phyloP scores from a whole-genome alignment of 2,888 invertebrate genomes.

The Drosophila nr. medialis region DNA sequence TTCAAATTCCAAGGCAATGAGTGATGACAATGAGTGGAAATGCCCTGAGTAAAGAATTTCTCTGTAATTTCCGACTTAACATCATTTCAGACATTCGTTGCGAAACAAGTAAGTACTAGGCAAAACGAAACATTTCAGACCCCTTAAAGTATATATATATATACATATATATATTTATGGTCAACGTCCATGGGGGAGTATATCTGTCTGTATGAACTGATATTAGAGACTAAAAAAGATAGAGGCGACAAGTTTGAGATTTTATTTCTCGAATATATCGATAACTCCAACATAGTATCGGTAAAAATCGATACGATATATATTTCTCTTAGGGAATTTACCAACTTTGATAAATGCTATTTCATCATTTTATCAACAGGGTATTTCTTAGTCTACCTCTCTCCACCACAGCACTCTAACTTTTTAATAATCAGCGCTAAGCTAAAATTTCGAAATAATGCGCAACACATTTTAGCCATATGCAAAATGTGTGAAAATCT shows the following conservation, averaged over 20 bases:
- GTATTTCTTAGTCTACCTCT: not conserved
- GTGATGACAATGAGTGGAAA: slow-evolving; percentile 10
- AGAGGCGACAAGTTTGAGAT: not conserved
- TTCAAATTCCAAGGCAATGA: slow-evolving; percentile 31
- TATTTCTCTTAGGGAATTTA: not conserved
- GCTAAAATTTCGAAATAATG: slow-evolving; percentile 38
- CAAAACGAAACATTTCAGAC: not conserved
- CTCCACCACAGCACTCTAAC: not conserved
- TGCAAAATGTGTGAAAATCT: slow-evolving; percentile 61
- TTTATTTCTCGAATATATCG: not conserved
- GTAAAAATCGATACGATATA: not conserved
- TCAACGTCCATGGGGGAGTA: not conserved
- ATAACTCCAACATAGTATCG: not conserved
- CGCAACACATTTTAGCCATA: slow-evolving; percentile 18
- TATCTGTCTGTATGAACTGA: not conserved
- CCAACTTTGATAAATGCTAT: not conserved
- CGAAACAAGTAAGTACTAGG: not conserved
- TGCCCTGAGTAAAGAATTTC: not conserved
- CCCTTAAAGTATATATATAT: not conserved
- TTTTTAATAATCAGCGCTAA: slow-evolving; percentile 51
- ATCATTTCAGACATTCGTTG: slow-evolving; percentile 34
- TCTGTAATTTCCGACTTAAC: slow-evolving; percentile 13
- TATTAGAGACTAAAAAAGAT: not conserved
- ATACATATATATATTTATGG: too few relatives aligned
- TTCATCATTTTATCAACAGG: not conserved